phyloP scores from a whole-genome alignment of 2,888 invertebrate genomes.

The Caenorhabditis panamensis region DNA sequence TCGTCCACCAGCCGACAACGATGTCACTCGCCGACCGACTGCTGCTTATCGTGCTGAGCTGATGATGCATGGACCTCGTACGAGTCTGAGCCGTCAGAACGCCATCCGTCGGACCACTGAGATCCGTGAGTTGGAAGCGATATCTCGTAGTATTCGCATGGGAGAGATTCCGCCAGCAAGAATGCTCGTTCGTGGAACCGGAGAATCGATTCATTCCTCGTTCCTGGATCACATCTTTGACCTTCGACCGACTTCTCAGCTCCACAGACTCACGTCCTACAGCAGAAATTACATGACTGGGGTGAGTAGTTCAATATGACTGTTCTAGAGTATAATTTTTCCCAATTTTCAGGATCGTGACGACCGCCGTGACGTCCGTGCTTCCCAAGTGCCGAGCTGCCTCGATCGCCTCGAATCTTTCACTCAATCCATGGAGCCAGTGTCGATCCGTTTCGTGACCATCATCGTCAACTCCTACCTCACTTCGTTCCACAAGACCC shows the following conservation, averaged over 20 bases:
- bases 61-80: slow-evolving; percentile 7
- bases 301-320: slow-evolving; percentile 16
- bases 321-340: not conserved
- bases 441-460: slow-evolving; percentile 65
- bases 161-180: slow-evolving; percentile 21
- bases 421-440: slow-evolving; percentile 61
- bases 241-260: slow-evolving; percentile 16
- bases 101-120: slow-evolving; percentile 52
- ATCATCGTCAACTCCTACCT: slow-evolving; percentile 60
- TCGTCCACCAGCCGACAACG: slow-evolving; percentile 35
- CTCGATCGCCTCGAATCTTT: slow-evolving; percentile 69
- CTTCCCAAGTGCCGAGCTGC: slow-evolving; percentile 55
- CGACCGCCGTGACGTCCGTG: slow-evolving; percentile 41
- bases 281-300: slow-evolving; percentile 19
- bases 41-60: slow-evolving; percentile 23
- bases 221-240: slow-evolving; percentile 57
- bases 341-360: slow-evolving; percentile 31
- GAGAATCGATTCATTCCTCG: not conserved
- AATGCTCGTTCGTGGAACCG: slow-evolving; percentile 34
- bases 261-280: slow-evolving; percentile 20
- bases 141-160: slow-evolving; percentile 26
- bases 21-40: slow-evolving; percentile 13
- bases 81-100: slow-evolving; percentile 52
- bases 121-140: slow-evolving; percentile 34
- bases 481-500: slow-evolving; percentile 10